A percentile compares a stretch with the other conserved stretches of the same genome.
These are phyloP conservation scores for Empidonax traillii DNA, from an alignment of 2,113 vertebrate species.

Conservation along the genomic window DNA sequence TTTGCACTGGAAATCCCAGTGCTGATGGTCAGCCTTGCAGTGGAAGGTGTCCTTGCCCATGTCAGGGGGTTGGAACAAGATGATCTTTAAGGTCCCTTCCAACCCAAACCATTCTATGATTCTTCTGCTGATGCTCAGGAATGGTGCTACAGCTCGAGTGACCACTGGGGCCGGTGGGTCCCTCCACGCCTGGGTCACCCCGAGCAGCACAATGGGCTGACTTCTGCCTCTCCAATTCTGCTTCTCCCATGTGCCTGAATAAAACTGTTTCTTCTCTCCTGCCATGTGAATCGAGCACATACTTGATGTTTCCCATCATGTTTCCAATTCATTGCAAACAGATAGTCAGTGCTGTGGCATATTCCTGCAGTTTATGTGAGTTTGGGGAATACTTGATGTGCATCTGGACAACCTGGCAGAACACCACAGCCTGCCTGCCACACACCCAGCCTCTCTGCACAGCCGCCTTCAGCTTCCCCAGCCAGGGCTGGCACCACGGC, in stretches of 20 bases:
- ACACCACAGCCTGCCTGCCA: background rate
- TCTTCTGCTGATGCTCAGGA: background rate
- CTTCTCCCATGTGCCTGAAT: accelerated
- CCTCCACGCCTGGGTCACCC: accelerated
- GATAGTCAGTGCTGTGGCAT: background rate
- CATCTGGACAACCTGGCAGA: background rate
- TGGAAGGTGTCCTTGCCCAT: background rate
- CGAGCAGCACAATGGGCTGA: accelerated
- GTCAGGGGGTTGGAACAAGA: background rate
- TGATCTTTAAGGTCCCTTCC: background rate
- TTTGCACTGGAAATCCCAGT: background rate
- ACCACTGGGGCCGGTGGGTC: accelerated
- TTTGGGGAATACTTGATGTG: background rate
- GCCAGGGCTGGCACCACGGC: background rate
- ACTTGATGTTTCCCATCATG: background rate
- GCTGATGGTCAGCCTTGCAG: background rate
- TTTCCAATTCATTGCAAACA: background rate
- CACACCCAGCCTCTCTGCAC: background rate
- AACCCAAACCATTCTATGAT: background rate
- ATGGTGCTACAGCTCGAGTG: accelerated
- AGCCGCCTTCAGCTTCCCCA: accelerated
- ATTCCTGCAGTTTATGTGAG: background rate
- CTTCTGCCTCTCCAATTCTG: background rate
- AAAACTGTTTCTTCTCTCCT: background rate
- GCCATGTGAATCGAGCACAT: background rate